A percentile compares a stretch with the other conserved stretches of the same genome.
Conservation (phyloP, 2,888 invertebrate genomes). For the Falcaria lacertinaria region DNA sequence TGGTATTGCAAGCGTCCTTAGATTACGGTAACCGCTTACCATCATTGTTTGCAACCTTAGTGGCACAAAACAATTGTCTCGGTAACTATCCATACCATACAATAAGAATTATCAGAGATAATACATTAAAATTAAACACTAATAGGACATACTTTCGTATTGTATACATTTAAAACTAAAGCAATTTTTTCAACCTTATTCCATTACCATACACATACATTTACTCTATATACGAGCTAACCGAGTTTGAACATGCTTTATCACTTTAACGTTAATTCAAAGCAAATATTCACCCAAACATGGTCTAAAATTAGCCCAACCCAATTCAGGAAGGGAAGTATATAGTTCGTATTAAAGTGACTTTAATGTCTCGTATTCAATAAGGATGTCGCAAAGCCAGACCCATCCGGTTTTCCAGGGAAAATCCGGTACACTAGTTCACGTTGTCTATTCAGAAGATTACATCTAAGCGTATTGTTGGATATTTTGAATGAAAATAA, state of each 20-base stretch:
- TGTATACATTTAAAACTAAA: too few species aligned
- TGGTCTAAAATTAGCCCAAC: background rate
- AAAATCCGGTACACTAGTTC: slow-evolving; percentile 1
- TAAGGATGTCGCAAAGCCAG: slow-evolving; percentile 11
- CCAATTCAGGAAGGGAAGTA: slow-evolving; percentile 9
- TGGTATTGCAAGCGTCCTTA: too few species aligned
- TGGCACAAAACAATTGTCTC: too few species aligned
- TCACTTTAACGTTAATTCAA: background rate
- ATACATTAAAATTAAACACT: too few species aligned
- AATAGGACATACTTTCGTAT: too few species aligned
- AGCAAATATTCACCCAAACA: background rate
- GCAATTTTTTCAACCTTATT: too few species aligned
- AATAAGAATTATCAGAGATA: too few species aligned
- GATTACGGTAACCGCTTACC: too few species aligned
- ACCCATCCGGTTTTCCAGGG: slow-evolving; percentile 8
- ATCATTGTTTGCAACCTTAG: too few species aligned
- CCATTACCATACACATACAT: too few species aligned
- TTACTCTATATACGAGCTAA: too few species aligned
- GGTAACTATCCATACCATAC: too few species aligned
- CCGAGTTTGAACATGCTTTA: background rate
- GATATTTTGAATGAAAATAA: slow-evolving; percentile 19
- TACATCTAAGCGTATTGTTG: slow-evolving; percentile 18
- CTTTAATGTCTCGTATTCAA: slow-evolving; percentile 26
- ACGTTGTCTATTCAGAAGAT: slow-evolving; percentile 12
- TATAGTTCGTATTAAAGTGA: slow-evolving; percentile 33